Percentiles rank a stretch among this genome's conserved stretches.
These are phyloP conservation scores for Arrhamphus sclerolepis DNA, from an alignment of 2,797 vertebrate genomes.

Conservation along the genomic window DNA sequence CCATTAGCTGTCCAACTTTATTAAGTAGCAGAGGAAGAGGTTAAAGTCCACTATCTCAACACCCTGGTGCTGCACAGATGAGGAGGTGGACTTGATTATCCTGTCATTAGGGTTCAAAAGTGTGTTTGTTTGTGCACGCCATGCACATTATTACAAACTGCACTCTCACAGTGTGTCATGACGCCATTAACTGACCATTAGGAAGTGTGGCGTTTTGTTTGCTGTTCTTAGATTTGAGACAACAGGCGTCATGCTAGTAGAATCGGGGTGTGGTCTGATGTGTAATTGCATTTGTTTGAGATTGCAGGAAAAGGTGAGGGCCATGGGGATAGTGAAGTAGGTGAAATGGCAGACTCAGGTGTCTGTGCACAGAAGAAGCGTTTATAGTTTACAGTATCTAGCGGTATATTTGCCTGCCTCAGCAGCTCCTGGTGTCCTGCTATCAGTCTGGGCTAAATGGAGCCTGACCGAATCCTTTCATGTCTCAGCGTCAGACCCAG, in stretches of 20 bases:
- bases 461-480: constrained; percentile 81
- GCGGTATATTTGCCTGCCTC: constrained; percentile 59
- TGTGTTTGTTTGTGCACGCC: constrained; percentile 26
- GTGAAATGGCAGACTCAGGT: constrained; percentile 58
- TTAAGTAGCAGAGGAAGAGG: constrained; percentile 69
- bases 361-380: constrained; percentile 37
- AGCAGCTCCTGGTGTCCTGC: constrained; percentile 75
- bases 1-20: constrained; percentile 64
- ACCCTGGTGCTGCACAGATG: constrained; percentile 45
- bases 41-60: constrained; percentile 71
- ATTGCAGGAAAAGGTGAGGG: constrained; percentile 68
- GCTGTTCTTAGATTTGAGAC: constrained; percentile 54
- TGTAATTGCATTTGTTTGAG: constrained; percentile 69
- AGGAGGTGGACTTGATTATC: constrained; percentile 62
- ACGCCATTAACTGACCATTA: constrained; percentile 70
- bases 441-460: constrained; percentile 83
- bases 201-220: constrained; percentile 46
- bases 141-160: constrained; percentile 44
- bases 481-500: constrained; percentile 76
- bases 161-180: constrained; percentile 33
- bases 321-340: constrained; percentile 53
- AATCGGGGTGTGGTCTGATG: constrained; percentile 51
- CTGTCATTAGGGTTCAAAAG: constrained; percentile 58
- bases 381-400: constrained; percentile 68
- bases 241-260: constrained; percentile 44